These are phyloP conservation scores for Phoebastria nigripes DNA, from an alignment of 2,797 vertebrate species.

Conservation along the genomic window DNA sequence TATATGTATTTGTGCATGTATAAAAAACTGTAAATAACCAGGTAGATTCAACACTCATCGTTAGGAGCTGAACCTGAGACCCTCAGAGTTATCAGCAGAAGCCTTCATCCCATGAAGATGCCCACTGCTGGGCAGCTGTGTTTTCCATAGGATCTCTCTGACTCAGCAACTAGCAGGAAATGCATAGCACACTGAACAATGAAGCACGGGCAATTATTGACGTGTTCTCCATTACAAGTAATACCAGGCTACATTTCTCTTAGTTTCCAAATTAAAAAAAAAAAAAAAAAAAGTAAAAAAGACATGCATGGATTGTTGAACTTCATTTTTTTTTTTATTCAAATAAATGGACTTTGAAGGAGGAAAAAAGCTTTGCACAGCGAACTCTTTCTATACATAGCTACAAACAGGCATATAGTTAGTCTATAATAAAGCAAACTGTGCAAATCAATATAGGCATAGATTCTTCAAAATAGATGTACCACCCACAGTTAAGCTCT, in stretches of 20 bases:
- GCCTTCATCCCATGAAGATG: not conserved
- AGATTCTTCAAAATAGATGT: slow-evolving; percentile 46
- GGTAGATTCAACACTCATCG: not conserved
- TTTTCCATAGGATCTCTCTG: not conserved
- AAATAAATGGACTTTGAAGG: slow-evolving; percentile 54
- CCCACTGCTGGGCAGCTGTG: not conserved
- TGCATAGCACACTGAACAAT: not conserved
- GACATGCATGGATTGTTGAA: not conserved
- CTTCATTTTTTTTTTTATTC: slow-evolving; percentile 41
- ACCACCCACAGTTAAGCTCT: not conserved
- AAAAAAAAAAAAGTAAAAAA: not conserved
- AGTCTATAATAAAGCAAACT: slow-evolving; percentile 51
- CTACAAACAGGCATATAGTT: slow-evolving; percentile 43
- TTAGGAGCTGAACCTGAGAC: not conserved
- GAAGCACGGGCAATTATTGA: not conserved
- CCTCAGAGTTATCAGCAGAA: not conserved
- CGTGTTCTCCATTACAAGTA: not conserved
- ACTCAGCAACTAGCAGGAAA: not conserved
- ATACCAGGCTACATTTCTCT: not conserved
- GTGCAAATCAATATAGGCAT: slow-evolving; percentile 33
- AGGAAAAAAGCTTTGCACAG: slow-evolving; percentile 38
- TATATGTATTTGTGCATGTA: not conserved
- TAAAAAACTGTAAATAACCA: not conserved
- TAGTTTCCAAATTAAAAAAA: not conserved
- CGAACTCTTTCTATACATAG: slow-evolving; percentile 13